Conservation (phyloP, 2,888 invertebrate genomes). For the Patella ulyssiponensis region DNA sequence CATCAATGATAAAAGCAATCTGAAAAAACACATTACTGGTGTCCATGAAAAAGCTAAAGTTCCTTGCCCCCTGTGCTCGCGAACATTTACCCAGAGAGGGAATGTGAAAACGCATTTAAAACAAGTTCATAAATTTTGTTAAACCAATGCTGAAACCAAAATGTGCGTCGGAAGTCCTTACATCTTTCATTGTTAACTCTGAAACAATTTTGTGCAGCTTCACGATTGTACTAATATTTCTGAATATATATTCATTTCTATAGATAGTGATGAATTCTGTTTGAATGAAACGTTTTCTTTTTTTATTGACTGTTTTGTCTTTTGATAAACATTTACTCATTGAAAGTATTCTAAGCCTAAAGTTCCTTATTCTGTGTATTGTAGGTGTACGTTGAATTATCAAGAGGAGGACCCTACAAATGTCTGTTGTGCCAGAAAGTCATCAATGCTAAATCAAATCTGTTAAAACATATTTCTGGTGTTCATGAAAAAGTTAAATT, state of each 20-base stretch:
- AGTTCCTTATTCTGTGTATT: background rate
- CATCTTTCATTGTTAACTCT: too few species aligned
- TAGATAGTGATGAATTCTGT: too few species aligned
- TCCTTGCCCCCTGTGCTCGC: background rate
- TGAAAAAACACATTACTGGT: background rate
- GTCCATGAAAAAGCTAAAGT: slow-evolving; percentile 3
- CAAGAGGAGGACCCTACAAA: background rate
- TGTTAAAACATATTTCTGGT: background rate
- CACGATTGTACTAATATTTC: too few species aligned
- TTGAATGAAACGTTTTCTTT: too few species aligned
- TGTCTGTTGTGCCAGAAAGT: background rate
- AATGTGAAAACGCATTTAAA: background rate
- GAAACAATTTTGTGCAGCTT: too few species aligned
- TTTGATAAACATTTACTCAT: too few species aligned
- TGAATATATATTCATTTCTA: too few species aligned
- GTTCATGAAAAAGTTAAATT: background rate
- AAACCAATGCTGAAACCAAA: too few species aligned
- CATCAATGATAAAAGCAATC: background rate
- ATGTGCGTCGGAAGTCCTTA: too few species aligned
- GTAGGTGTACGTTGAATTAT: background rate
- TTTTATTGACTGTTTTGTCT: too few species aligned
- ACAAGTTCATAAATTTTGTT: background rate
- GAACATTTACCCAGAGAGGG: background rate
- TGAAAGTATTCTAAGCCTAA: background rate
- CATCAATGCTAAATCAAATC: background rate